Evolutionary conservation across 1,140 invertebrate species (phyloP).

Genomic region (Dendroctonus ponderosae): DNA sequence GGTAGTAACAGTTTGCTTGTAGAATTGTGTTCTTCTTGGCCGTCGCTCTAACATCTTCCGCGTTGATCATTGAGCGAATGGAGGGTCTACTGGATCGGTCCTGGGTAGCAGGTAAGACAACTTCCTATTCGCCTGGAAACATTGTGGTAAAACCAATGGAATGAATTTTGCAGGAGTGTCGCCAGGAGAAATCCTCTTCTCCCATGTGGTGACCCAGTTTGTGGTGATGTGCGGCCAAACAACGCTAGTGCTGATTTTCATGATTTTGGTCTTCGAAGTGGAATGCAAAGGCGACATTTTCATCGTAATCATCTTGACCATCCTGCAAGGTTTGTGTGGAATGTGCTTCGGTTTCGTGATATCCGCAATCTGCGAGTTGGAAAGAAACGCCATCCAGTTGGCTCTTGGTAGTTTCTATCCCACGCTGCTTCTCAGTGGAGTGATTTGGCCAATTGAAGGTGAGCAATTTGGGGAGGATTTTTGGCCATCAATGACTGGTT

Average conservation of each 20-base stretch:
- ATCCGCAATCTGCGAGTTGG: conserved; percentile 86
- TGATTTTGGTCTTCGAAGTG: conserved; percentile 85
- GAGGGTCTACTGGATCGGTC: conserved; percentile 86
- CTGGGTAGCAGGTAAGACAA: conserved; percentile 64
- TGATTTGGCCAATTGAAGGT: conserved; percentile 55
- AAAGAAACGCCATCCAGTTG: conserved; percentile 91
- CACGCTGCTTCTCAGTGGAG: conserved; percentile 84
- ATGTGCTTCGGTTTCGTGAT: conserved; percentile 96
- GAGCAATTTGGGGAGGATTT: not conserved
- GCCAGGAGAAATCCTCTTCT: conserved; percentile 85
- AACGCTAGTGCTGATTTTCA: conserved; percentile 81
- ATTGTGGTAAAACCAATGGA: not conserved
- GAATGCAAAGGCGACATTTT: conserved; percentile 81
- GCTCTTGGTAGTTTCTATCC: conserved; percentile 94
- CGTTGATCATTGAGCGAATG: conserved; percentile 84
- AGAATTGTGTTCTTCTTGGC: conserved; percentile 95
- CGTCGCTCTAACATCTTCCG: conserved; percentile 85
- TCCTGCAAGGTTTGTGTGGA: conserved; percentile 86
- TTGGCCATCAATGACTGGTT: not conserved
- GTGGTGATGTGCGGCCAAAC: conserved; percentile 92
- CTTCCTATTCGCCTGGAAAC: not conserved
- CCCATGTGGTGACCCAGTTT: conserved; percentile 90
- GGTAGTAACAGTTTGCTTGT: not conserved
- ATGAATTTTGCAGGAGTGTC: conserved; percentile 68
- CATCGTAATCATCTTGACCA: conserved; percentile 80